A percentile compares a stretch with the other conserved stretches of the same genome.
Evolutionary conservation across 2,888 invertebrate species (phyloP).

Genomic region (Pterostichus madidus): DNA sequence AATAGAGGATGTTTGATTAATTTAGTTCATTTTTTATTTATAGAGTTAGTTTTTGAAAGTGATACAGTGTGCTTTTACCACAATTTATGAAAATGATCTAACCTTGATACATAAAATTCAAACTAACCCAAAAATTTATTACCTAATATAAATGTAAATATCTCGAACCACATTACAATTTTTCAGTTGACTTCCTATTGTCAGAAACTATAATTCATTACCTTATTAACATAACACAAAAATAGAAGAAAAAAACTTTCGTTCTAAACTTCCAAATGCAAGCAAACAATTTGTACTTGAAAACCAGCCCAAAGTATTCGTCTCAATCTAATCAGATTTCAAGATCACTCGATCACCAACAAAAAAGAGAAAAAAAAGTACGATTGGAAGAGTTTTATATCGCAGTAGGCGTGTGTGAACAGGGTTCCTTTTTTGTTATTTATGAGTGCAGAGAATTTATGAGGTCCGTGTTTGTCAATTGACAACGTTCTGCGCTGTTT

Average conservation of each 20-base stretch:
- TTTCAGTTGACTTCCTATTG: constrained; percentile 42
- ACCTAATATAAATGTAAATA: constrained; percentile 44
- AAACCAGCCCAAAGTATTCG: constrained; percentile 8
- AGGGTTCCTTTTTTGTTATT: constrained; percentile 45
- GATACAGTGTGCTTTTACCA: no score
- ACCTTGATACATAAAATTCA: constrained; percentile 48
- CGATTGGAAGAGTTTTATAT: constrained; percentile 40
- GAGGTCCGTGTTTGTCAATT: constrained; percentile 45
- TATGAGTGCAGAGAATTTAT: constrained; percentile 35
- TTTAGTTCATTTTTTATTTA: neutral
- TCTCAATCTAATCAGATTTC: constrained; percentile 41
- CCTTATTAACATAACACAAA: constrained; percentile 23
- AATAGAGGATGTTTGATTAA: neutral
- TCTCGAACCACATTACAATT: constrained; percentile 29
- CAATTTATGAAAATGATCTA: constrained; percentile 39
- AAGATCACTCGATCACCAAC: constrained; percentile 38
- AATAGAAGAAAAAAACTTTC: neutral
- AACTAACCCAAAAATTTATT: constrained; percentile 36
- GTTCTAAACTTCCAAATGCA: constrained; percentile 1
- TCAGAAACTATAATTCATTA: constrained; percentile 35
- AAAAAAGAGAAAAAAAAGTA: constrained; percentile 36
- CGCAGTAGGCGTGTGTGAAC: constrained; percentile 30
- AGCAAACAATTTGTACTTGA: constrained; percentile 35
- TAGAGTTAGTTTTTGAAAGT: neutral
- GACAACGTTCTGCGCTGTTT: constrained; percentile 35